These are phyloP conservation scores for Callionymus lyra DNA, from an alignment of 2,113 vertebrate genomes.

Conservation along the genomic window DNA sequence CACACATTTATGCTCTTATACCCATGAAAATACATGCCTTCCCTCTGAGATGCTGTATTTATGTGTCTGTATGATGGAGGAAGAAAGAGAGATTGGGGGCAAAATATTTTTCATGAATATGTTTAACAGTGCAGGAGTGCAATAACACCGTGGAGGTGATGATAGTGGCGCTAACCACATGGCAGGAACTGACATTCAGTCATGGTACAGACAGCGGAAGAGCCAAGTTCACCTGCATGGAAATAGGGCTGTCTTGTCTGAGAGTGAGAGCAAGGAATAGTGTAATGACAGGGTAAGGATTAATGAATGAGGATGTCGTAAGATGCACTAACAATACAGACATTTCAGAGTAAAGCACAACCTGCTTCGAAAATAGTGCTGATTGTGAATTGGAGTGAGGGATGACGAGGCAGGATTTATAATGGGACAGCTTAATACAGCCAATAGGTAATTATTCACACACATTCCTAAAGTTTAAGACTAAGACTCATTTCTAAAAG, in stretches of 20 bases:
- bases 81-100: slow-evolving; percentile 7
- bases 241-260: slow-evolving; percentile 17
- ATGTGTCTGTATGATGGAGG: slow-evolving; percentile 14
- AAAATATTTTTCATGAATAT: slow-evolving; percentile 61
- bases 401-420: slow-evolving; percentile 53
- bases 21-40: slow-evolving; percentile 33
- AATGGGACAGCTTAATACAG: slow-evolving; percentile 61
- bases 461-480: slow-evolving; percentile 34
- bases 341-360: slow-evolving; percentile 27
- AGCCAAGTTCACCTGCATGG: slow-evolving; percentile 41
- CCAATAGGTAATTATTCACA: slow-evolving; percentile 51
- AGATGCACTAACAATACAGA: slow-evolving; percentile 18
- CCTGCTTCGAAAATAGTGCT: slow-evolving; percentile 29
- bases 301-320: slow-evolving; percentile 29
- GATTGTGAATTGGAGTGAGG: slow-evolving; percentile 27
- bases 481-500: too few species aligned
- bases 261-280: slow-evolving; percentile 1
- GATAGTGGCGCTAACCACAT: slow-evolving; percentile 49
- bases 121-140: slow-evolving; percentile 49
- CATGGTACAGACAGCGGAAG: slow-evolving; percentile 48
- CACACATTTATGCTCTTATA: slow-evolving; percentile 17
- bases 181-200: slow-evolving; percentile 43
- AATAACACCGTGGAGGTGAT: slow-evolving; percentile 55
- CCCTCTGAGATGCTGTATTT: slow-evolving; percentile 12
- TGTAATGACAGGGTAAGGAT: slow-evolving; percentile 12